Base-by-base conservation (phyloP, 2,113 vertebrate species). In the Corynorhinus townsendii region DNA sequence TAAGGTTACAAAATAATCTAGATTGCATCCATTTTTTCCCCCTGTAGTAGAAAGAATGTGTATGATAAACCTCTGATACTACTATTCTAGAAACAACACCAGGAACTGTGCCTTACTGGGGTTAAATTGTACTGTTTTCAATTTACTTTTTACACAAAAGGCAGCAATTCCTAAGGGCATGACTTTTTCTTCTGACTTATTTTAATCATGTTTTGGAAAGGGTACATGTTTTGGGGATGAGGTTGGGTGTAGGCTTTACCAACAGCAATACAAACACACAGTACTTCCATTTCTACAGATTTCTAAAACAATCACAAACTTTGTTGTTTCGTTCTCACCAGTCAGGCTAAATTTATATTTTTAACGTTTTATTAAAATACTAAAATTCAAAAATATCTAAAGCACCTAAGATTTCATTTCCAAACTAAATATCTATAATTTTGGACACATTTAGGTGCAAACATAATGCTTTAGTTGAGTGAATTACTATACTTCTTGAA, bases 1-100 rank as follows among this genome's bases (percentile, higher is more conserved):
- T 96, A 98, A 97, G 77, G 96, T 96, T 96, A 97, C 96, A 96
- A 95, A 98, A 98, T 95, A 96, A 79, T 96, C 87, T 96, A 95
- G 85, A 97, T 86, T 86, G 96, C 96, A 97, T 97, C 97, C 97
- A 96, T 97, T 82, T 92, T 92, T 86, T 54, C 24, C 12, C 12
- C 56, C 64, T 76, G 75, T 76, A 94, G 80, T 88, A 96, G 82
- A 95, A 90, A 83, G 77, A 96, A 94, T 72, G 22, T 96, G 73
- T 38, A 30, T 85, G 75, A 86, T 72, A 54, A 97, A 96, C 96
- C 96, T 95, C 91, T 91, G 95, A 94, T 35, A 66, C 52, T 35
- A 71, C 47, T 84, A 95, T 87, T 92, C 93, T 83, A 56, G 28
- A 83, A 96, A 94, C 94, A 98, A 93, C 95, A 93, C 43, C 16